A percentile compares a stretch with the other conserved stretches of the same genome.
These are phyloP conservation scores for Acrobasis suavella DNA, from an alignment of 2,888 invertebrate species.

Conservation along the genomic window DNA sequence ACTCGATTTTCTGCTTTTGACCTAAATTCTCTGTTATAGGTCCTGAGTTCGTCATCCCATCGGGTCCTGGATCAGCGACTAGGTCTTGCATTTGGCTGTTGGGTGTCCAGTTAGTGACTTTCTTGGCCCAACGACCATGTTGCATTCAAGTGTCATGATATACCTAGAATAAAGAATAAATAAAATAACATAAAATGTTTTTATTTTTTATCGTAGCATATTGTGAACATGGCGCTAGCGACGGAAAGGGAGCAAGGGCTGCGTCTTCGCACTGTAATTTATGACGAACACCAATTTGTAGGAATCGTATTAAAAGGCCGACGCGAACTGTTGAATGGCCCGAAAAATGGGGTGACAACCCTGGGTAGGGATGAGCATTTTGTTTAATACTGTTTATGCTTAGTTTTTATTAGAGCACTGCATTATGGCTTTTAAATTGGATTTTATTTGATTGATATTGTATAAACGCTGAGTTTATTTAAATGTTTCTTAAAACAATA, in stretches of 20 bases:
- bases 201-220: conserved; percentile 18
- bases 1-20: too few relatives aligned
- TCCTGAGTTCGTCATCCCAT: too few relatives aligned
- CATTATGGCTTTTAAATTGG: conserved; percentile 29
- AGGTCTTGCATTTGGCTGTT: too few relatives aligned
- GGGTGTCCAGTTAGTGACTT: too few relatives aligned
- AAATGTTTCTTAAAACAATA: background rate
- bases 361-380: conserved; percentile 40
- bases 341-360: conserved; percentile 72
- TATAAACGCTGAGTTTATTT: background rate
- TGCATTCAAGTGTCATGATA: too few relatives aligned
- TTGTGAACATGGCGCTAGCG: conserved; percentile 31
- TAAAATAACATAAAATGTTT: too few relatives aligned
- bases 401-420: conserved; percentile 25
- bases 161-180: too few relatives aligned
- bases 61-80: too few relatives aligned
- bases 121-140: too few relatives aligned
- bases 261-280: conserved; percentile 72
- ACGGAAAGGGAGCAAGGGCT: conserved; percentile 49
- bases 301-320: conserved; percentile 73
- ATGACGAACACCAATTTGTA: conserved; percentile 76
- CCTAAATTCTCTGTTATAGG: too few relatives aligned
- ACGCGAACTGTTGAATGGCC: conserved; percentile 76
- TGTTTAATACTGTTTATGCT: conserved; percentile 45
- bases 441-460: conserved; percentile 13